Evolutionary conservation across 2,797 vertebrate genomes (phyloP).

Genomic region (Gorsachius magnificus): DNA sequence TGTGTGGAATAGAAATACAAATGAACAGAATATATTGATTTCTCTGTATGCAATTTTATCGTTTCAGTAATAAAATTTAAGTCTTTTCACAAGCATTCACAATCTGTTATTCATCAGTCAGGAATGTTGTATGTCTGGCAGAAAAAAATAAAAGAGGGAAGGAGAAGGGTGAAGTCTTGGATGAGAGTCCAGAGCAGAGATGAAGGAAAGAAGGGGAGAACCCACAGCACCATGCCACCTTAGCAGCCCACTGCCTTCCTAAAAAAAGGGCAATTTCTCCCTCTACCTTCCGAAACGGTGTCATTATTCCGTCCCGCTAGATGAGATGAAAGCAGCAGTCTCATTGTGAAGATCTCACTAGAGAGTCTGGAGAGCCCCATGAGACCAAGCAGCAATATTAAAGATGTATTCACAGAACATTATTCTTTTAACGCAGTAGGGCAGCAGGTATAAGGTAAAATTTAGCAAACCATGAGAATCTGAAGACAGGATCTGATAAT

Average conservation of each 20-base stretch:
- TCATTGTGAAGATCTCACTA: background rate
- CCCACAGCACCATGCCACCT: background rate
- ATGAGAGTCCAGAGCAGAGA: background rate
- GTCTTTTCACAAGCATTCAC: background rate
- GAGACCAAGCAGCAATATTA: background rate
- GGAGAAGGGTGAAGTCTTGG: background rate
- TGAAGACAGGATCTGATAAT: background rate
- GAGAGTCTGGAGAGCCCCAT: background rate
- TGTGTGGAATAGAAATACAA: background rate
- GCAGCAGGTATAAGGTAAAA: background rate
- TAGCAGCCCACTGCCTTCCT: background rate
- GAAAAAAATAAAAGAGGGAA: background rate
- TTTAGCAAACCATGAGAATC: background rate
- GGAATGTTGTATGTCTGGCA: background rate
- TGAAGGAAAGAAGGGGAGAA: background rate
- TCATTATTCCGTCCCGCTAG: background rate
- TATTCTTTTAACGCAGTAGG: background rate
- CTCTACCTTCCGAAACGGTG: accelerated
- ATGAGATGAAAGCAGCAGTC: background rate
- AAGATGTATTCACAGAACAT: background rate
- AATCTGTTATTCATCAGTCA: background rate
- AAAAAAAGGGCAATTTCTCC: background rate
- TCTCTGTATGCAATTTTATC: background rate
- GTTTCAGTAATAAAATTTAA: background rate
- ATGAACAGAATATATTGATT: background rate